Base-by-base conservation (phyloP, 2,888 invertebrate genomes). In the Sarcophaga carnaria region DNA sequence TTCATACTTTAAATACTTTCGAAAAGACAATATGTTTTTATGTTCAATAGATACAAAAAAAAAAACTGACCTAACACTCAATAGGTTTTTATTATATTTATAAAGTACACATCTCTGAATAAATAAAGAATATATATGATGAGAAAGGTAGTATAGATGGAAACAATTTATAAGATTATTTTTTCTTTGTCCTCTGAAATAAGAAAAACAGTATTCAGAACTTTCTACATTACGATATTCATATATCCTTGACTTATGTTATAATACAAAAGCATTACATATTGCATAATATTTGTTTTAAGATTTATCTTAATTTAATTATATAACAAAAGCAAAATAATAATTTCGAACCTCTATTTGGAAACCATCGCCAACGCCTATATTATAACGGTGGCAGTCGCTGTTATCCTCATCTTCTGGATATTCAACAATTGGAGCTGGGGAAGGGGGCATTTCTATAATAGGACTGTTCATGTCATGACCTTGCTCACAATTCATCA, bases 331-430 rank as follows among this genome's bases (percentile, higher is more conserved):
- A 62, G 79, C 80, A 88, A 85, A 83, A 89, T 90, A 89, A 88
- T 89, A 89, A 90, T 90, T 91, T 93, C 93, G 93, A 93, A 93
- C 93, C 93, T 93, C 93, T 90, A 94, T 93, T 91, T 92, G 93
- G 92, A 92, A 92, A 91, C 92, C 92, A 92, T 93, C 93, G 90
- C 90, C 91, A 89, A 89, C 90, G 90, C 90, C 90, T 90, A 91
- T 90, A 86, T 91, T 91, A 90, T 90, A 91, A 78, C 89, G 91
- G 86, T 88, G 89, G 71, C 64, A 88, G 85, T 86, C 80, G 69
- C 76, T 80, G 88, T 83, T 85, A 95, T 97, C 97, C 95, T 98
- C 97, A 94, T 97, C 98, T 93, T 96, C 97, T 91, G 98, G 97
- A 94, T 97, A 97, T 94, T 98, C 98, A 92, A 98, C 95, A 93